A percentile compares a stretch with the other conserved stretches of the same genome.
Conservation (phyloP, 2,113 vertebrate species). For the Callospermophilus lateralis region DNA sequence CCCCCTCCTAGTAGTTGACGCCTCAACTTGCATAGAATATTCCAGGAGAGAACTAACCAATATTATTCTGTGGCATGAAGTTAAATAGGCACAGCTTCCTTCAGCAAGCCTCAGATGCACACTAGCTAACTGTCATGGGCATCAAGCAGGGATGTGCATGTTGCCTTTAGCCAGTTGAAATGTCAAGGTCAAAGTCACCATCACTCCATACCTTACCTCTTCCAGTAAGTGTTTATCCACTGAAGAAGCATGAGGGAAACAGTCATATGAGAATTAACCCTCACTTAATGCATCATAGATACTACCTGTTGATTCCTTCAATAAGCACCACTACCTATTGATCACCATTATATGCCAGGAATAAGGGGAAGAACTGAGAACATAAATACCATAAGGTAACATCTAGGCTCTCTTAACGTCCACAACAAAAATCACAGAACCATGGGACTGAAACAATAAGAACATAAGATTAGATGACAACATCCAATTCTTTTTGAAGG, state of each 20-base stretch:
- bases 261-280: background rate
- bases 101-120: background rate
- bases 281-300: background rate
- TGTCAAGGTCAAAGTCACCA: conserved; percentile 2
- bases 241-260: background rate
- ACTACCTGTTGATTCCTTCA: background rate
- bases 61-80: background rate
- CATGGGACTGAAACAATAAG: background rate
- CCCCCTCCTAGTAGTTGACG: background rate
- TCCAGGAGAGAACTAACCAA: background rate
- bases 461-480: background rate
- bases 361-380: background rate
- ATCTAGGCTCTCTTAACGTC: background rate
- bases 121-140: background rate
- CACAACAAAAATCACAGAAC: conserved; percentile 19
- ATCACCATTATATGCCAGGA: background rate
- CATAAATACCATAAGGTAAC: background rate
- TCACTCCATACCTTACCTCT: background rate
- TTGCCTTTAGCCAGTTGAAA: background rate
- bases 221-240: background rate
- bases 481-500: background rate
- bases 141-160: background rate
- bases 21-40: background rate
- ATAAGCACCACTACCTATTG: background rate
- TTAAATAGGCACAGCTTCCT: background rate